These are phyloP conservation scores for Halichoerus grypus DNA, from an alignment of 2,113 vertebrate genomes.

Conservation along the genomic window DNA sequence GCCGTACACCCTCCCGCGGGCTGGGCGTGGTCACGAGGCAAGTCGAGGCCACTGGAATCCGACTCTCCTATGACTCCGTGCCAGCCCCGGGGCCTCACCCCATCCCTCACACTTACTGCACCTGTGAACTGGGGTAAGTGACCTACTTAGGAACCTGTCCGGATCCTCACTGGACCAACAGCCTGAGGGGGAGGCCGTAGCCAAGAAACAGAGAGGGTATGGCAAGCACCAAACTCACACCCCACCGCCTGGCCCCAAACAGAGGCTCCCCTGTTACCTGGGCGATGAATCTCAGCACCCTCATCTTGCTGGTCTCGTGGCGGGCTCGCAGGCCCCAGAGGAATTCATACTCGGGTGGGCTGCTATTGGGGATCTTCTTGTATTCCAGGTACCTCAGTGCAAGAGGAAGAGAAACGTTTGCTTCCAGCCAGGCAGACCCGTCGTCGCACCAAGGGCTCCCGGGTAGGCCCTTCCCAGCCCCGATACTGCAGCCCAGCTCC, in stretches of 20 bases:
- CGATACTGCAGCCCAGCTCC: not conserved
- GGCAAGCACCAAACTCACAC: not conserved
- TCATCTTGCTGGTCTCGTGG: slow-evolving; percentile 89
- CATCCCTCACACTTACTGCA: not conserved
- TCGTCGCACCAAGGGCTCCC: not conserved
- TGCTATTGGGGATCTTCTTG: slow-evolving; percentile 87
- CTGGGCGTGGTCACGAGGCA: rapidly evolving
- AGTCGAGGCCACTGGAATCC: not conserved
- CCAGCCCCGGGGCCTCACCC: not conserved
- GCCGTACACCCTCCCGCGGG: not conserved
- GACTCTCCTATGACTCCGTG: not conserved
- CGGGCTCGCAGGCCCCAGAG: slow-evolving; percentile 89
- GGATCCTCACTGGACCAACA: not conserved
- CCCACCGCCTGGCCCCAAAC: not conserved
- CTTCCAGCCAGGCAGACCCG: not conserved
- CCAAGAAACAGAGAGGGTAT: not conserved
- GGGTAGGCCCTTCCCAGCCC: not conserved
- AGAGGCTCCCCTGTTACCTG: slow-evolving; percentile 80
- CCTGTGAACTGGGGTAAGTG: not conserved
- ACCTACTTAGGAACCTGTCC: not conserved
- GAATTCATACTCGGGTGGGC: slow-evolving; percentile 87
- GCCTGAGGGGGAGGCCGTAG: not conserved
- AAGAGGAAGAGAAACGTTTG: not conserved
- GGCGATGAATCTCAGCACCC: slow-evolving; percentile 90
- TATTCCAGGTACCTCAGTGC: slow-evolving; percentile 89